Evolutionary conservation across 2,888 invertebrate species (phyloP), one percentile per base, ranked within the genome.

Genomic region (Cepaea hortensis): DNA sequence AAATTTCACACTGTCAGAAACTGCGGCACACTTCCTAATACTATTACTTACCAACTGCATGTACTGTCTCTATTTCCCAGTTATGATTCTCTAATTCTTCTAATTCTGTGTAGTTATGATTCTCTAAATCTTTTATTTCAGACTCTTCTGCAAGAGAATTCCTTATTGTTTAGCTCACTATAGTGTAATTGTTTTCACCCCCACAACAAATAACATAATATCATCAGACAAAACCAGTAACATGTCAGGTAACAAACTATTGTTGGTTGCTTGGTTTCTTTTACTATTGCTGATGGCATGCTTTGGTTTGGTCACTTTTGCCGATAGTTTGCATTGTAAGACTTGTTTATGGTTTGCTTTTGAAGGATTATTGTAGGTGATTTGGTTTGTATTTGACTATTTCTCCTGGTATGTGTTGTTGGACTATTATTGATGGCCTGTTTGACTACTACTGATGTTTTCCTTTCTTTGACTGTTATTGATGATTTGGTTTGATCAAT

Each of bases 11-110:
- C 76, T 76, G 50, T 18, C 7, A 61, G 50, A 61, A 20, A 61
- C 23, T 35, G 15, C 35, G 9, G n/a, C 35, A 76, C 20, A 76
- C 76, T 1, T 73, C 5, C 61, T 23, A 55, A 55, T 9, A 61
- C 61, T 79, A 23, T 9, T 79, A 82, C 81, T 82, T 82, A 82
- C 81, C 81, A 50, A 72, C 23, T 48, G 81, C 81, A 18, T 23
- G 23, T 72, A 82, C 48, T n/a, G 55, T 2, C 20, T 3, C 48
- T n/a, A 23, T 2, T n/a, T 3, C 9, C 55, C 50, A 3, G 20
- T 23, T 23, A 48, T 15, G 3, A 72, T 48, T 55, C 35, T 18
- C 50, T 81, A 9, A 62, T 13, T 61, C 1, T 9, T 46, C 72
- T 82, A 82, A 20, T n/a, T 72, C 1, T 48, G 3, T 9, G 72